A percentile compares a stretch with the other conserved stretches of the same genome.
Conservation (phyloP, 2,797 vertebrate species). For the Bucorvus abyssinicus region DNA sequence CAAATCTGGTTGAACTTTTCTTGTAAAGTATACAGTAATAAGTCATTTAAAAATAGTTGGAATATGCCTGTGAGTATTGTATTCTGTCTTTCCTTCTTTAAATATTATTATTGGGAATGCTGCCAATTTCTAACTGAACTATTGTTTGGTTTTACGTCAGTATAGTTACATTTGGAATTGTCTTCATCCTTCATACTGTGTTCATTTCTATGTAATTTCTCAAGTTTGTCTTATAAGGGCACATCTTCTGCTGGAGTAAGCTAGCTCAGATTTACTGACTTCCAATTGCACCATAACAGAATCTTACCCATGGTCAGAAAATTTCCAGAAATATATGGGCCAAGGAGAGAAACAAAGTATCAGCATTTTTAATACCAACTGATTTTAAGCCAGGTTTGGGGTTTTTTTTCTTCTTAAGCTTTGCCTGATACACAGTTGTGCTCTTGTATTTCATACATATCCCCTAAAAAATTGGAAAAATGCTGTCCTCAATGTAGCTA, state of each 20-base stretch:
- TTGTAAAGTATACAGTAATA: slow-evolving; percentile 24
- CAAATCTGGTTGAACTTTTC: slow-evolving; percentile 23
- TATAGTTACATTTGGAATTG: slow-evolving; percentile 21
- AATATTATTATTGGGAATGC: slow-evolving; percentile 58
- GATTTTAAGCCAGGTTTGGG: neutral
- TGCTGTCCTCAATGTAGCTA: neutral
- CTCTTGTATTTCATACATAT: neutral
- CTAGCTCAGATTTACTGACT: neutral
- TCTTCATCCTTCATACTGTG: neutral
- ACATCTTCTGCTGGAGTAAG: neutral
- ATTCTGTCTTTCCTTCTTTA: slow-evolving; percentile 46
- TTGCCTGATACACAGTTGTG: neutral
- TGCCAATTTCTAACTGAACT: slow-evolving; percentile 38
- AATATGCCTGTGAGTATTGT: slow-evolving; percentile 22
- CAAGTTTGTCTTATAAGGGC: slow-evolving; percentile 34
- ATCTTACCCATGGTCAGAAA: neutral
- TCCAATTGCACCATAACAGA: neutral
- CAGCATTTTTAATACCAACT: neutral
- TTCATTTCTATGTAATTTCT: slow-evolving; percentile 16
- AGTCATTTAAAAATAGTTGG: slow-evolving; percentile 52
- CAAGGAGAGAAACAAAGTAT: neutral
- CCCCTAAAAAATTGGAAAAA: neutral
- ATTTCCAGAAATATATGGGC: slow-evolving; percentile 1
- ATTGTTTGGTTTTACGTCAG: slow-evolving; percentile 49
- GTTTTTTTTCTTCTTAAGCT: neutral